phyloP scores from a whole-genome alignment of 2,113 vertebrate genomes.

The Sterna hirundo region DNA sequence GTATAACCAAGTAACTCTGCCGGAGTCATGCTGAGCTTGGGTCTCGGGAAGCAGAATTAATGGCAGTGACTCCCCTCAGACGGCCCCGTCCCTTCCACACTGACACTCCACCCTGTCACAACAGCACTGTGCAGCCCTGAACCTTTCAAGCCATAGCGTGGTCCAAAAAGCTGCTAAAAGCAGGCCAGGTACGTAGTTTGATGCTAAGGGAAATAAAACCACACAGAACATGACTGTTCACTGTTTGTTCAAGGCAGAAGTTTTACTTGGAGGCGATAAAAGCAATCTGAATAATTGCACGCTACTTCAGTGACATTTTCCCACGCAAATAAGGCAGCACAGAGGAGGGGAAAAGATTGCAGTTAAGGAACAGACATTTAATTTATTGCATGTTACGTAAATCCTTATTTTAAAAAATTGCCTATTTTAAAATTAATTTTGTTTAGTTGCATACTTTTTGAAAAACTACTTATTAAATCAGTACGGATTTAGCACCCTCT shows the following conservation, averaged over 20 bases:
- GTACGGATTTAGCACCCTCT: not conserved
- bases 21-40: accelerated
- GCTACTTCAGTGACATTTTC: not conserved
- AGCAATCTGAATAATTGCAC: not conserved
- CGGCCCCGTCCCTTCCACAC: accelerated
- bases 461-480: not conserved
- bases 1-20: accelerated
- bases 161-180: not conserved
- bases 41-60: accelerated
- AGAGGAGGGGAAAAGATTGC: not conserved
- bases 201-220: not conserved
- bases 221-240: not conserved
- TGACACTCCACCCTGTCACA: accelerated
- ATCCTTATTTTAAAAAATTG: not conserved
- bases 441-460: not conserved
- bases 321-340: not conserved
- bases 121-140: accelerated
- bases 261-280: not conserved
- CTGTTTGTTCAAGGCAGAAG: not conserved
- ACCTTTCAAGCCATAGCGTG: accelerated
- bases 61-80: accelerated
- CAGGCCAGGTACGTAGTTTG: accelerated
- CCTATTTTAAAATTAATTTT: not conserved
- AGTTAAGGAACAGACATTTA: not conserved
- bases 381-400: accelerated